These are phyloP conservation scores for Margaritifera margaritifera DNA, from an alignment of 2,888 invertebrate species.

Conservation along the genomic window DNA sequence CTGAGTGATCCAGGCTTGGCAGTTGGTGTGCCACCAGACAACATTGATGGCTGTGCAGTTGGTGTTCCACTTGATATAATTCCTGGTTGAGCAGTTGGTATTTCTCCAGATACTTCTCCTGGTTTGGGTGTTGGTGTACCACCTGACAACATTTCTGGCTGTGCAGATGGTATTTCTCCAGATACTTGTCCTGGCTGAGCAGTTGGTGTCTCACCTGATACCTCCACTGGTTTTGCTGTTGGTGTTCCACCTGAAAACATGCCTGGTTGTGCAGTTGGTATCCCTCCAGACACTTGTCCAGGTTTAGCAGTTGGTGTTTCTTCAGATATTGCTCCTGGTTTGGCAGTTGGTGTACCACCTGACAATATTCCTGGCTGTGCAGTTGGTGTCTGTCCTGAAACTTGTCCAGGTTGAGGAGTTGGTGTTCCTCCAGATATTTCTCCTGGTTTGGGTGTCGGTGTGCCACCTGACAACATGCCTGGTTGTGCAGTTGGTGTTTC, in stretches of 20 bases:
- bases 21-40: conserved; percentile 14
- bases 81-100: conserved; percentile 31
- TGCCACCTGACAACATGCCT: conserved; percentile 28
- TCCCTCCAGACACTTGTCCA: conserved; percentile 14
- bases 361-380: conserved; percentile 21
- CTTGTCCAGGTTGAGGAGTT: conserved; percentile 20
- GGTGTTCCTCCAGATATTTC: conserved; percentile 9
- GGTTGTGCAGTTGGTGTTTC: conserved; percentile 24
- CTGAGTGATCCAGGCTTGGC: conserved; percentile 14
- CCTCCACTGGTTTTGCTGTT: conserved; percentile 20
- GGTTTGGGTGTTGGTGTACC: conserved; percentile 30
- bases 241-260: conserved; percentile 5
- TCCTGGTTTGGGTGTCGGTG: conserved; percentile 20
- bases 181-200: conserved; percentile 20
- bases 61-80: conserved; percentile 9
- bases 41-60: conserved; percentile 11
- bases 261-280: conserved; percentile 6
- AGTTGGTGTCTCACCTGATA: conserved; percentile 25
- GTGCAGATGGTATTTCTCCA: too few species aligned
- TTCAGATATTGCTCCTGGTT: conserved; percentile 24
- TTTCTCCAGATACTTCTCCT: conserved; percentile 21
- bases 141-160: conserved; percentile 4
- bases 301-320: conserved; percentile 30
- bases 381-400: conserved; percentile 24
- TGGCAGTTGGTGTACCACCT: conserved; percentile 27